A percentile compares a stretch with the other conserved stretches of the same genome.
Evolutionary conservation across 1,140 invertebrate genomes (phyloP).

Genomic region (Trachymyrmex septentrionalis): DNA sequence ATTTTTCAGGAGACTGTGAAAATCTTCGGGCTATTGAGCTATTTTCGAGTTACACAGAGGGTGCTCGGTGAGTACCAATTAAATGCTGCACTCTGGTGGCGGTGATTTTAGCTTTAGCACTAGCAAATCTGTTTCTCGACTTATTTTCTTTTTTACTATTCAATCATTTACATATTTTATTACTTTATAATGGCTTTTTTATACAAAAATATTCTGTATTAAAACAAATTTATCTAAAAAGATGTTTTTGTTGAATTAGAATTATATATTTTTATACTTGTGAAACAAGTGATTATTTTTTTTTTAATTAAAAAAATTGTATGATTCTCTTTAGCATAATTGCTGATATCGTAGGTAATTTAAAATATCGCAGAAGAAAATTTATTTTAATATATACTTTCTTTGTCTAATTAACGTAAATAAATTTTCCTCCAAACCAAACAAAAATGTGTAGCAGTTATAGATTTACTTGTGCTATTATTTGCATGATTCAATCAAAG

Average conservation of each 20-base stretch:
- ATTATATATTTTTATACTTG: not conserved
- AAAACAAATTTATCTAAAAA: not conserved
- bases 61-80: not conserved
- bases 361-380: not conserved
- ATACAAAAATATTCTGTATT: not conserved
- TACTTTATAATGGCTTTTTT: not conserved
- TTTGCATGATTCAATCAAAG: conserved; percentile 10
- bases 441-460: not conserved
- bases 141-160: too few species aligned
- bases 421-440: too few species aligned
- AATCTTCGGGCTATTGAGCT: not conserved
- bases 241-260: too few species aligned
- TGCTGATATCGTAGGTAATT: not conserved
- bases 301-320: not conserved
- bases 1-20: conserved; percentile 15
- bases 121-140: not conserved
- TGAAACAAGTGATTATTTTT: not conserved
- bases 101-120: not conserved
- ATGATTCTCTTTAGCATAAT: not conserved
- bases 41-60: conserved; percentile 20
- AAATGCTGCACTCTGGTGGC: conserved; percentile 48
- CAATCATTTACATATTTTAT: not conserved
- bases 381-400: not conserved
- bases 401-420: not conserved
- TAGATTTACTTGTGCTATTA: not conserved